Evolutionary conservation across 2,113 vertebrate species (phyloP).

Genomic region (Marmota monax): DNA sequence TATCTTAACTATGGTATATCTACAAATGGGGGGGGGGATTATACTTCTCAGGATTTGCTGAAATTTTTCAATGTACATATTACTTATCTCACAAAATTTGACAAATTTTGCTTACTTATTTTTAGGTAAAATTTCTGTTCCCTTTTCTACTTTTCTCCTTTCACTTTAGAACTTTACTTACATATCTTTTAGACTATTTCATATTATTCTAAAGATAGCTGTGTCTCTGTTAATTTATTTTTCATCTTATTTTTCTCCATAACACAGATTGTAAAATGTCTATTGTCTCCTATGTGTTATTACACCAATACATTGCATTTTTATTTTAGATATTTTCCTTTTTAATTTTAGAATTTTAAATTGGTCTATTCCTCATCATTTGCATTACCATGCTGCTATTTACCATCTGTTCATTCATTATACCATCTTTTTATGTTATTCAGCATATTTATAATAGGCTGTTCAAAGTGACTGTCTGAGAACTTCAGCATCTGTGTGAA

Average conservation of each 20-base stretch:
- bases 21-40: background rate
- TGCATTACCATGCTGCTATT: constrained; percentile 1
- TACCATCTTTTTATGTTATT: constrained; percentile 4
- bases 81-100: background rate
- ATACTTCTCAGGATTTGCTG: background rate
- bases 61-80: background rate
- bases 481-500: constrained; percentile 44
- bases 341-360: constrained; percentile 61
- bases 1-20: background rate
- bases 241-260: background rate
- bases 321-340: constrained; percentile 59
- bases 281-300: background rate
- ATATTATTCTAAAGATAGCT: background rate
- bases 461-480: background rate
- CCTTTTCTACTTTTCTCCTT: background rate
- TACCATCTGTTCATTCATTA: constrained; percentile 52
- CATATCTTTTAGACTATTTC: background rate
- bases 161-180: background rate
- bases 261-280: background rate
- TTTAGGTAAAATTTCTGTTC: background rate
- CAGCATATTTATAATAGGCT: constrained; percentile 50
- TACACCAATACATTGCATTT: background rate
- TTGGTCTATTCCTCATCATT: background rate
- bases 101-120: background rate
- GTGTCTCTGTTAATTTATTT: background rate